A percentile compares a stretch with the other conserved stretches of the same genome.
phyloP scores from a whole-genome alignment of 2,888 invertebrate species.

The Lycia hirtaria region DNA sequence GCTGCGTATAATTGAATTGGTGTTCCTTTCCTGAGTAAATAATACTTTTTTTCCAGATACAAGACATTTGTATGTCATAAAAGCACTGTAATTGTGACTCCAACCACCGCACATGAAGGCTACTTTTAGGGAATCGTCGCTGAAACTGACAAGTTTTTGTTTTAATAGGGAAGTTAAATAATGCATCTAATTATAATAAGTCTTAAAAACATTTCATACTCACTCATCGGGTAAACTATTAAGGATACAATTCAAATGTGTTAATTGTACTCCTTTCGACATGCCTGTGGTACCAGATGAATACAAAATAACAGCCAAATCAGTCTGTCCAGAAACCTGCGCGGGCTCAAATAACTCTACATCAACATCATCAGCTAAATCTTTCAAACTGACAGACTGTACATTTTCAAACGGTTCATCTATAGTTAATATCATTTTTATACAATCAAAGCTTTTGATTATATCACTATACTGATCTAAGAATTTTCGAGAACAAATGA shows the following conservation, averaged over 20 bases:
- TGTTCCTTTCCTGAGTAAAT: constrained; percentile 49
- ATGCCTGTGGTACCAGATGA: constrained; percentile 90
- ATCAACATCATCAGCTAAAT: constrained; percentile 53
- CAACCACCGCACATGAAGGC: constrained; percentile 65
- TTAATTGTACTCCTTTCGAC: constrained; percentile 88
- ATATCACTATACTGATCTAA: constrained; percentile 67
- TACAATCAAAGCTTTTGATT: constrained; percentile 55
- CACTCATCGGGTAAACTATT: constrained; percentile 63
- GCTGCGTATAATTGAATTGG: constrained; percentile 49
- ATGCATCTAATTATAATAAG: too few relatives aligned
- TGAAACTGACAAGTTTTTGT: constrained; percentile 59
- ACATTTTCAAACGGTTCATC: constrained; percentile 51
- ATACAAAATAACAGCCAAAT: constrained; percentile 80
- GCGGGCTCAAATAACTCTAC: constrained; percentile 67
- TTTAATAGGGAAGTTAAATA: too few relatives aligned
- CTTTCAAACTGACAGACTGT: constrained; percentile 52
- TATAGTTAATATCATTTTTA: constrained; percentile 57
- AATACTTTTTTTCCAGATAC: constrained; percentile 61
- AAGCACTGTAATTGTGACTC: constrained; percentile 71
- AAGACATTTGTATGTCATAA: constrained; percentile 69
- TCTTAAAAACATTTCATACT: too few relatives aligned
- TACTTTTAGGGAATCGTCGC: constrained; percentile 55
- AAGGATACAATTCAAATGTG: constrained; percentile 84
- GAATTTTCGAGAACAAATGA: constrained; percentile 86
- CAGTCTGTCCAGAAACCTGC: constrained; percentile 71